Conservation (phyloP, 2,888 invertebrate genomes). For the Troilus luridus region DNA sequence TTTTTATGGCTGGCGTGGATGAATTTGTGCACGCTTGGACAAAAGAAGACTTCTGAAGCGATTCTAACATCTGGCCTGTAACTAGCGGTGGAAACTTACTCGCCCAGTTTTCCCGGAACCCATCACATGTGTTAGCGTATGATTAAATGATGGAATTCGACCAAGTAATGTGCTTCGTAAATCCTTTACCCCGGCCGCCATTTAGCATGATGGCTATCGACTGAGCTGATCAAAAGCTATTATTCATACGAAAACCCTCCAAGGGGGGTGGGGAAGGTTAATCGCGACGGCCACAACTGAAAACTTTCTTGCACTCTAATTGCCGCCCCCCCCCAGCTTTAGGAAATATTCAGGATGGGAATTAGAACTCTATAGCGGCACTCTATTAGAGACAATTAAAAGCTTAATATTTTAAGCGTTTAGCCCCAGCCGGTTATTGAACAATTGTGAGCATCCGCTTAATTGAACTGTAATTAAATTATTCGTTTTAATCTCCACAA, state of each 20-base stretch:
- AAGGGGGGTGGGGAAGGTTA: not conserved
- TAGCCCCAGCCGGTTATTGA: not conserved
- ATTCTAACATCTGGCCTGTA: slow-evolving; percentile 32
- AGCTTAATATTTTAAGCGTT: slow-evolving; percentile 7
- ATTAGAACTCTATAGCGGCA: not conserved
- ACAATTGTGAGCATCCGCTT: slow-evolving; percentile 5
- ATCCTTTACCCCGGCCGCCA: not conserved
- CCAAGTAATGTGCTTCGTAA: slow-evolving; percentile 33
- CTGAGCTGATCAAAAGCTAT: slow-evolving; percentile 26
- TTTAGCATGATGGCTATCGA: slow-evolving; percentile 44
- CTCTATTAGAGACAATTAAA: slow-evolving; percentile 40
- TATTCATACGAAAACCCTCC: slow-evolving; percentile 33
- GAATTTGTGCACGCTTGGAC: slow-evolving; percentile 17
- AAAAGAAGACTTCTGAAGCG: slow-evolving; percentile 6
- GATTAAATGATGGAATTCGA: slow-evolving; percentile 44
- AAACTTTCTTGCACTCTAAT: slow-evolving; percentile 35
- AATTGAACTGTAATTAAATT: slow-evolving; percentile 1
- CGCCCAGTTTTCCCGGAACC: slow-evolving; percentile 25
- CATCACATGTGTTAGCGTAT: slow-evolving; percentile 43
- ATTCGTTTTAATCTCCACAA: not conserved
- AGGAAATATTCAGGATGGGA: slow-evolving; percentile 3
- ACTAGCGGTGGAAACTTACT: not conserved
- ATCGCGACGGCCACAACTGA: not conserved
- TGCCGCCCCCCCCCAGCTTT: not conserved
- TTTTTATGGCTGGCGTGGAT: slow-evolving; percentile 29